Evolutionary conservation across 2,113 vertebrate species (phyloP).

Genomic region (Amia ocellicauda): DNA sequence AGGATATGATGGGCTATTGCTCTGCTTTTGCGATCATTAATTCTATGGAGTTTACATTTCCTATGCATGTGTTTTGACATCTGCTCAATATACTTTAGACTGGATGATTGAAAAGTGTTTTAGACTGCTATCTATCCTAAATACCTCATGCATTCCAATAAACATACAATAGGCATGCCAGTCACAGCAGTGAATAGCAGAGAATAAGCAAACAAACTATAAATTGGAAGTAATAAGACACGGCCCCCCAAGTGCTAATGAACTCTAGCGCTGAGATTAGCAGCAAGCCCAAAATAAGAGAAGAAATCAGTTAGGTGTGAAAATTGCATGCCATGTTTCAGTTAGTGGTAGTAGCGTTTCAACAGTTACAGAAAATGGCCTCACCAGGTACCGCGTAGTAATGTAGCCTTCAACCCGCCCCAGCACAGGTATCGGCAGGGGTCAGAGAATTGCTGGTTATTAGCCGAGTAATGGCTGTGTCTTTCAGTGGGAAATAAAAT

Average conservation of each 20-base stretch:
- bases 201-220: too few species aligned
- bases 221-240: too few species aligned
- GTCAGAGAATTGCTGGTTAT: constrained; percentile 13
- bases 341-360: neutral
- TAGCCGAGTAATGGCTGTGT: constrained; percentile 11
- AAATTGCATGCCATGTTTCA: neutral
- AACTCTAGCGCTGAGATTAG: too few species aligned
- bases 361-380: neutral
- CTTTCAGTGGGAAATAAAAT: neutral
- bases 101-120: too few species aligned
- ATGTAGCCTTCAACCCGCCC: neutral
- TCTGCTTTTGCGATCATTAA: too few species aligned
- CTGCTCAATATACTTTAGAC: too few species aligned
- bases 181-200: neutral
- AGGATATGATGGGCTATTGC: too few species aligned
- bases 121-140: neutral
- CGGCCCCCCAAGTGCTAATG: too few species aligned
- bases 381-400: neutral
- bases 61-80: too few species aligned
- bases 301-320: too few species aligned
- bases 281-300: too few species aligned
- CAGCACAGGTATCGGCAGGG: neutral
- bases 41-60: too few species aligned
- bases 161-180: neutral
- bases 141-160: neutral